Conservation (phyloP, 2,888 invertebrate species). For the Sicus ferrugineus region DNA sequence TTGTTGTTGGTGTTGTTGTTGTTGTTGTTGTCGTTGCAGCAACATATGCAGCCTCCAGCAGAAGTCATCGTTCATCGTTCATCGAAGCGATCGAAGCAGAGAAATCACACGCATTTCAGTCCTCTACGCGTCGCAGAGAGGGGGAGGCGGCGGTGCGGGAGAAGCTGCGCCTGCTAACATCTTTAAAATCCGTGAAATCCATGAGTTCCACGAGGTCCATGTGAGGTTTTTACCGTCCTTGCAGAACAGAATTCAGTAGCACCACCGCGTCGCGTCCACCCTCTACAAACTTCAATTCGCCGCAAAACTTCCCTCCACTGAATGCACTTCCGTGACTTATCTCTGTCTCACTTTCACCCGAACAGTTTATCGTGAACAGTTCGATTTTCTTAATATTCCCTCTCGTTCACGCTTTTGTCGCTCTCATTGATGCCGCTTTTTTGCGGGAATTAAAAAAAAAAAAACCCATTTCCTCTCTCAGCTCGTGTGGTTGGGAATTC, state of each 20-base stretch:
- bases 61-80: conserved; percentile 5
- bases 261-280: background rate
- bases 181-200: too few relatives aligned
- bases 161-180: background rate
- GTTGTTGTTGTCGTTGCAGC: conserved; percentile 3
- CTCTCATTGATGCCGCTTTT: background rate
- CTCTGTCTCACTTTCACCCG: background rate
- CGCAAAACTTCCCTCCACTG: background rate
- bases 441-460: too few relatives aligned
- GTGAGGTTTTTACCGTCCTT: background rate
- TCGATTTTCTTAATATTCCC: background rate
- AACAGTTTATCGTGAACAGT: background rate
- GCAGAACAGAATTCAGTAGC: background rate
- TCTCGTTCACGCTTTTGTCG: background rate
- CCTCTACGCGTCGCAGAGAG: too few relatives aligned
- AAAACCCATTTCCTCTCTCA: background rate
- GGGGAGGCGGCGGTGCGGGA: background rate
- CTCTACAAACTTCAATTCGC: conserved; percentile 14
- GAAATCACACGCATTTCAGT: conserved; percentile 15
- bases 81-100: conserved; percentile 23
- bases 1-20: background rate
- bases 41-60: conserved; percentile 17
- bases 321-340: too few relatives aligned
- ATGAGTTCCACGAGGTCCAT: background rate
- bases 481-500: background rate